Percentiles rank a stretch among this genome's conserved stretches.
These are phyloP conservation scores for Macroramphosus scolopax DNA, from an alignment of 2,797 vertebrate genomes.

Conservation along the genomic window DNA sequence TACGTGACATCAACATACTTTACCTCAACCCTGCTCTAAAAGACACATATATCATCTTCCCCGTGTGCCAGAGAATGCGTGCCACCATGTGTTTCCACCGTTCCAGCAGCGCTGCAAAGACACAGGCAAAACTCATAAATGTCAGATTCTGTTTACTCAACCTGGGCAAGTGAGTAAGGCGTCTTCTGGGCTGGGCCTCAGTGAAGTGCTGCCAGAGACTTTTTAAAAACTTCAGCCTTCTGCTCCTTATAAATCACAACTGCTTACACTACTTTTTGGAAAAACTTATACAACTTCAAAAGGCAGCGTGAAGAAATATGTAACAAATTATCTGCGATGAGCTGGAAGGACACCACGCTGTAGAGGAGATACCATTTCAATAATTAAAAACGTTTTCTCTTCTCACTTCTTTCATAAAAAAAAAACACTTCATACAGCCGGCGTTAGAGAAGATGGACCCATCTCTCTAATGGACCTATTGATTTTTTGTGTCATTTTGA, in stretches of 20 bases:
- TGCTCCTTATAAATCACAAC: constrained; percentile 47
- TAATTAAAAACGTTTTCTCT: too few relatives aligned
- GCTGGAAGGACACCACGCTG: neutral
- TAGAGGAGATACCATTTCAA: too few relatives aligned
- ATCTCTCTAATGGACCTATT: too few relatives aligned
- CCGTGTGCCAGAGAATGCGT: constrained; percentile 13
- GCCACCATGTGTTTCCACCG: constrained; percentile 48
- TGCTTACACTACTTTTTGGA: constrained; percentile 22
- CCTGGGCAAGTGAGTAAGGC: constrained; percentile 30
- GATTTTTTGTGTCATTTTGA: too few relatives aligned
- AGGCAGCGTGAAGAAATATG: neutral
- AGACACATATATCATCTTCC: constrained; percentile 46
- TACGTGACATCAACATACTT: constrained; percentile 36
- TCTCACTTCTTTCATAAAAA: too few relatives aligned
- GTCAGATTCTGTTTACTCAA: constrained; percentile 47
- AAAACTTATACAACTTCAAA: constrained; percentile 29
- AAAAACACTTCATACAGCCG: too few relatives aligned
- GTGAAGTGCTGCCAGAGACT: constrained; percentile 25
- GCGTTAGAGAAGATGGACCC: too few relatives aligned
- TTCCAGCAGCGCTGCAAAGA: constrained; percentile 38
- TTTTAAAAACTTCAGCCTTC: constrained; percentile 30
- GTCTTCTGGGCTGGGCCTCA: constrained; percentile 44
- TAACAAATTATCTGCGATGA: too few relatives aligned
- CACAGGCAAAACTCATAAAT: constrained; percentile 58
- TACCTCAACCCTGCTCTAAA: constrained; percentile 30